Evolutionary conservation across 2,888 invertebrate species (phyloP).

Genomic region (Pheosia tremula): DNA sequence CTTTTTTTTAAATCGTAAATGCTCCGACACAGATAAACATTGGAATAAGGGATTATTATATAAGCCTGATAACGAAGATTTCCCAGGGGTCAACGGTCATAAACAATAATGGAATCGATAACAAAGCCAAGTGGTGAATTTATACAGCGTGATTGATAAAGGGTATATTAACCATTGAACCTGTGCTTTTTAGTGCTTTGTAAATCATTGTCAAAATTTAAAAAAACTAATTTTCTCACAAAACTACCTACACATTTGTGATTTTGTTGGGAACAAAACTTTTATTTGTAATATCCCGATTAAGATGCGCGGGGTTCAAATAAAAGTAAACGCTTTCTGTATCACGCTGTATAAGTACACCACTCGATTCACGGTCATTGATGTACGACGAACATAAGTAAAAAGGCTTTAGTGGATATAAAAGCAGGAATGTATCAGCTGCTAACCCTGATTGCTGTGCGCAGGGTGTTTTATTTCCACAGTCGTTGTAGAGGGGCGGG

Average conservation of each 20-base stretch:
- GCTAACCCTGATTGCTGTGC: constrained; percentile 28
- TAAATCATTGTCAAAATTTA: too few relatives aligned
- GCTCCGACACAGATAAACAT: background rate
- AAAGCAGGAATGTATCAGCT: constrained; percentile 26
- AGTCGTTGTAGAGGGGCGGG: constrained; percentile 18
- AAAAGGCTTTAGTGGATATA: constrained; percentile 12
- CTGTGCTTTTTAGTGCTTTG: too few relatives aligned
- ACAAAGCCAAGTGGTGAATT: background rate
- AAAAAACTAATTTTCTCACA: too few relatives aligned
- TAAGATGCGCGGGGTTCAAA: too few relatives aligned
- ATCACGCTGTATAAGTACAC: background rate
- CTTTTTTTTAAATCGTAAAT: constrained; percentile 9
- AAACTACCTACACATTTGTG: too few relatives aligned
- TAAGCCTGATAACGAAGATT: background rate
- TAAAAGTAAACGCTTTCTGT: too few relatives aligned
- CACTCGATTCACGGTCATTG: background rate
- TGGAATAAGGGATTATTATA: background rate
- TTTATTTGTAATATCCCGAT: too few relatives aligned
- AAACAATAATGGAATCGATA: background rate
- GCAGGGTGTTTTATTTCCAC: constrained; percentile 40
- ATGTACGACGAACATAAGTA: constrained; percentile 8
- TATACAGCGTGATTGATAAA: background rate
- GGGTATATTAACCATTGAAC: too few relatives aligned
- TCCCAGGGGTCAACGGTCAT: constrained; percentile 2
- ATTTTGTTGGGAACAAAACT: too few relatives aligned